Evolutionary conservation across 37 sponge, comb jelly and placozoan species (phyloP), one percentile per base, ranked within the genome.

Genomic region (Aphrocallistes beatrix): DNA sequence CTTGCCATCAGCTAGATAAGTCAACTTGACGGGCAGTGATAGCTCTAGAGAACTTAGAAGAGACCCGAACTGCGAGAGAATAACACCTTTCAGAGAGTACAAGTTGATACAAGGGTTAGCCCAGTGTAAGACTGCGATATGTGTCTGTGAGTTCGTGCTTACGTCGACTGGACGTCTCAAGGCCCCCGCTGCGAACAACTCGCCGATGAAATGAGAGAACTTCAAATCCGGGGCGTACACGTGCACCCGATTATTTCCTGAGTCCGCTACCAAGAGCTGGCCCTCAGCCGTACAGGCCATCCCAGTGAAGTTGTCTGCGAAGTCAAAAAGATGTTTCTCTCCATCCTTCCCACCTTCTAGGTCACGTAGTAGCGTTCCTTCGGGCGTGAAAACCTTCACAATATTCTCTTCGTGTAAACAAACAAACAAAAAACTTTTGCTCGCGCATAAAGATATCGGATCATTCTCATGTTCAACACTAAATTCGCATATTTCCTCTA

Each of bases 331-430:
- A 30, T 60, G 75, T 13, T 60, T 60, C 75, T 60, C 75, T 3
- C 75, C 75, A 3, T 19, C 75, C n/a, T 21, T 60, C 75, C 75
- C 75, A 13, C 75, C 75, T 13, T 60, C 75, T 30, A 60, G 34
- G 75, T 60, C 75, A 13, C 75, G n/a, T 8, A 19, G n/a, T 1
- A 60, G 34, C 8, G 3, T 30, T 32, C 75, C 75, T 60, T 3
- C 75, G 25, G 75, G 6, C 34, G 75, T 60, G 34, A 60, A 60
- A 19, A 60, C 75, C 34, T 13, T 60, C 25, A 60, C 75, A 13
- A 60, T 60, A 13, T 60, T 60, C 75, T 60, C 75, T 60, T 60
- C 75, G 75, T 60, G 75, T 19, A 60, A 60, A 60, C 75, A 60
- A 13, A 60, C 75, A 60, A 60, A 60, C 75, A 60, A 13, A 60